Evolutionary conservation across 2,888 invertebrate genomes (phyloP).

Genomic region (Nineta flava): DNA sequence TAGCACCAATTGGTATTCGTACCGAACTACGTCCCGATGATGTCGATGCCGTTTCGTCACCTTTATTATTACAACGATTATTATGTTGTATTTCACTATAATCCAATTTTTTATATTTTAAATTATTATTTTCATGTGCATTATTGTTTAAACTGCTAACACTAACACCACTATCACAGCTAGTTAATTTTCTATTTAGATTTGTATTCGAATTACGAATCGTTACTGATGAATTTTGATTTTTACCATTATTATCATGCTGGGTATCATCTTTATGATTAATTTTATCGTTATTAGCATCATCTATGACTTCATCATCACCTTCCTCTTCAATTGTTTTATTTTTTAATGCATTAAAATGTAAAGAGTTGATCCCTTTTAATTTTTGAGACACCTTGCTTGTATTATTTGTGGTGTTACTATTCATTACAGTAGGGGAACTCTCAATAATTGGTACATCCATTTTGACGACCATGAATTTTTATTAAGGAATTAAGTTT

Average conservation of each 20-base stretch:
- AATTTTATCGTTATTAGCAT: neutral
- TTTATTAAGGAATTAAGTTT: too few species aligned
- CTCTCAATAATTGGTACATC: neutral
- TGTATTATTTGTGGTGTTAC: neutral
- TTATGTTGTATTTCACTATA: too few species aligned
- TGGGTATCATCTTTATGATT: neutral
- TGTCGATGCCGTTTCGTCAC: neutral
- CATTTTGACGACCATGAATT: neutral
- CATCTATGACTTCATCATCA: neutral
- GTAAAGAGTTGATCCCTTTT: constrained; percentile 8
- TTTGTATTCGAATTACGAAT: neutral
- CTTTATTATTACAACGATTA: neutral
- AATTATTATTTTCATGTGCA: neutral
- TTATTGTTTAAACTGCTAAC: neutral
- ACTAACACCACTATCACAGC: constrained; percentile 5
- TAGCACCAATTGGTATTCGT: neutral
- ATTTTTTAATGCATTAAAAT: constrained; percentile 11
- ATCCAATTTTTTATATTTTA: neutral
- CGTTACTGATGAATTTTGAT: neutral
- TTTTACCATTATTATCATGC: neutral
- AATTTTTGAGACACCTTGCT: constrained; percentile 1
- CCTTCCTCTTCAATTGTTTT: constrained; percentile 1
- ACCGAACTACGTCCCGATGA: neutral
- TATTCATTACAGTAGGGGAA: neutral
- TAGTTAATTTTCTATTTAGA: neutral